Evolutionary conservation across 1,140 invertebrate species (phyloP), one percentile per base, ranked within the genome.

Genomic region (Diabrotica undecimpunctata): DNA sequence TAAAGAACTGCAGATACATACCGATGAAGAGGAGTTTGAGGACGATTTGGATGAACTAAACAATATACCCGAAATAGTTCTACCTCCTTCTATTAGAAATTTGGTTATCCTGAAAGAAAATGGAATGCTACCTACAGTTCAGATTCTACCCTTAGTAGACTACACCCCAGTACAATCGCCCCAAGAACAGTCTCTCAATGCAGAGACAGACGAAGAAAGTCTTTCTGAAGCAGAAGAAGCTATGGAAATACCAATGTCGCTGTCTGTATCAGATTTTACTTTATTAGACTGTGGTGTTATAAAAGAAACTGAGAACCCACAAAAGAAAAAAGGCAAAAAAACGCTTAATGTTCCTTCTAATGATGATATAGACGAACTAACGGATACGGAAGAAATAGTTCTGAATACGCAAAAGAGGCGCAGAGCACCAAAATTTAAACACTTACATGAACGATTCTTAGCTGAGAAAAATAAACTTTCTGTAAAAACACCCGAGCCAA

Each of bases 301-400:
- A 10, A 63, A 66, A 65, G 58, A 69, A 39, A 56, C 58, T 51
- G 66, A 79, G 76, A 64, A 56, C 60, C 10, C 46, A 65, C 36
- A 65, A 59, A 54, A 50, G 41, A 10, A 55, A n/a, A 25, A 25
- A 25, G 25, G 1, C 1, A 25, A 25, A 25, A 25, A 25, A 25
- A 13, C 9, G 5, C 55, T 55, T 11, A 0, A n/a, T 11, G 73
- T 53, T 35, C 52, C 58, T 52, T 46, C 35, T 41, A 25, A 60
- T 50, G 38, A 25, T 11, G 41, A 64, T 8, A 38, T 13, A 5
- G 79, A 80, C 60, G 77, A 79, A 0, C 61, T 80, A 0, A 84
- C 82, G 12, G 83, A 84, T 69, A 82, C 81, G 0, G 83, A 85
- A 73, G 83, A 84, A 57, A 73, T 84, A 38, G 75, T 78, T 61